Base-by-base conservation (phyloP, 2,113 vertebrate genomes). In the Cyprinodon variegatus region DNA sequence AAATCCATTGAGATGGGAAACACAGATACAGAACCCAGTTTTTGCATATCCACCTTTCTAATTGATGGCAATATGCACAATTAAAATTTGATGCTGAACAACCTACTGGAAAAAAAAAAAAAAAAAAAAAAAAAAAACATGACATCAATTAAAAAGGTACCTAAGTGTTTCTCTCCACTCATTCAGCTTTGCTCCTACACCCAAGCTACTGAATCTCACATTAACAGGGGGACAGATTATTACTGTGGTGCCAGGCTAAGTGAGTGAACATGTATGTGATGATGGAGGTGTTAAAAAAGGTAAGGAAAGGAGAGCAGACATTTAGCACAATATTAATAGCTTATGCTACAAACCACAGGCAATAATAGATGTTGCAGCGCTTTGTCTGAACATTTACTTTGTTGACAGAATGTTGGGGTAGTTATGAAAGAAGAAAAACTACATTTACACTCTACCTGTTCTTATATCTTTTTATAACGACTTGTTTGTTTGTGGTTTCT, bases 241-340 rank as follows among this genome's bases (percentile, higher is more conserved):
- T 90, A 81, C 85, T 76, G 75, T 70, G 79, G 48, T 68, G 77
- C 78, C 72, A 70, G 67, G 78, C 72, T 71, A 5, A 12, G 77
- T 72, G 78, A 84, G 77, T 72, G 82, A 91, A 74, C 79, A 74
- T 78, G 65, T 68, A 53, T 83, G 80, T 83, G 68, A 74, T 68
- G 83, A 83, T 83, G 72, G 72, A 84, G 81, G 81, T 76, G 65
- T 63, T 57, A n/a, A 45, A 29, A 59, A 57, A 79, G 60, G 61
- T 74, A 64, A 68, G 39, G 59, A 86, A 81, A 60, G 61, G 74
- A 72, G 48, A 7, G 66, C 76, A 73, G 73, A 78, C 76, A 78
- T 89, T 87, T 85, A 86, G 77, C 77, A 57, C 50, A 59, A 46
- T 82, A 82, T 74, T 86, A 86, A 89, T 88, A 81, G 66, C 75